Conservation (phyloP, 2,888 invertebrate genomes). For the Thymelicus sylvestris region DNA sequence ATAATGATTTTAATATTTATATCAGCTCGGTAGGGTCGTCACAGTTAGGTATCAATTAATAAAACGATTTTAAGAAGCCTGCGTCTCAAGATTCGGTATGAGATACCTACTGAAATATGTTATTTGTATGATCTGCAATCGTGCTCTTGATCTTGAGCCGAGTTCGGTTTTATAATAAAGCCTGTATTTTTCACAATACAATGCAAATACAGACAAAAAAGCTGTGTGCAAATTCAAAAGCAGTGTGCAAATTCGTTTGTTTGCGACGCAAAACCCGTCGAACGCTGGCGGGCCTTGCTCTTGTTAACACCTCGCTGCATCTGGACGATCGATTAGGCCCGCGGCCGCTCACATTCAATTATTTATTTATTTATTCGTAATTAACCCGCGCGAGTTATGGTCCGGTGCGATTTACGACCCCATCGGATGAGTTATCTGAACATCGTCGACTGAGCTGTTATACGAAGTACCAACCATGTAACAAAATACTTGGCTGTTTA, state of each 20-base stretch:
- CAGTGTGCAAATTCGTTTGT: background rate
- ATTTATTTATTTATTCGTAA: constrained; percentile 86
- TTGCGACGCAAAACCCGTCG: constrained; percentile 26
- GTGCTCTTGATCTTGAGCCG: too few relatives aligned
- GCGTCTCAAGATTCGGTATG: too few relatives aligned
- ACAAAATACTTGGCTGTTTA: background rate
- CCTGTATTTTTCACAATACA: too few relatives aligned
- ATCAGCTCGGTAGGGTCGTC: too few relatives aligned
- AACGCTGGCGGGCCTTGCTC: constrained; percentile 67
- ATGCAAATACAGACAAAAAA: too few relatives aligned
- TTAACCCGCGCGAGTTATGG: constrained; percentile 82
- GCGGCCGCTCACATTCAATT: constrained; percentile 84
- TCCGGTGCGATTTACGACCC: constrained; percentile 72
- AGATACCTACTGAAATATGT: too few relatives aligned
- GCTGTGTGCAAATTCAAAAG: background rate
- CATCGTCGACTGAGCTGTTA: constrained; percentile 50
- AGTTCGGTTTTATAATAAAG: too few relatives aligned
- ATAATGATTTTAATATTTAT: too few relatives aligned
- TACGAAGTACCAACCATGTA: constrained; percentile 11
- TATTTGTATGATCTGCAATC: too few relatives aligned
- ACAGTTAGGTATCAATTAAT: too few relatives aligned
- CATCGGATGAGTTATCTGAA: constrained; percentile 69
- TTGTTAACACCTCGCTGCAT: constrained; percentile 80
- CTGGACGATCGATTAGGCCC: constrained; percentile 78
- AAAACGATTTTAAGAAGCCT: too few relatives aligned